Base-by-base conservation (phyloP, 2,113 vertebrate genomes). In the Numida meleagris region DNA sequence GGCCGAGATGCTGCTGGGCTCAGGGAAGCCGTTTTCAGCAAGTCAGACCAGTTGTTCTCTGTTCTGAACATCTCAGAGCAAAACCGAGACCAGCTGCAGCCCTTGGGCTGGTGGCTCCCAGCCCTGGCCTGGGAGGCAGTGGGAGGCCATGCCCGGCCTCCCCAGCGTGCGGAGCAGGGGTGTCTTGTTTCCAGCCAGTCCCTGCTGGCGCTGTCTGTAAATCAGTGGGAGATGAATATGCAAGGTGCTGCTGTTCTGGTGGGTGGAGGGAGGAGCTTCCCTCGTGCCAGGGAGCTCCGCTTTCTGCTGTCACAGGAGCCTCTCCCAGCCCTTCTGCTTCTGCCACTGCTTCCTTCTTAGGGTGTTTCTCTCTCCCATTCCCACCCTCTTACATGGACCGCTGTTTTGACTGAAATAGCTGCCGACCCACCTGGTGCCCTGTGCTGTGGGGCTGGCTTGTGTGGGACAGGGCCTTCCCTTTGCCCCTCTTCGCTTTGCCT, bases 261-360 rank as follows among this genome's bases (percentile, higher is more conserved):
- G 84, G 75, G 59, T 0, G 2, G 90, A 90, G 66, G 89, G 91
- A 89, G 89, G 93, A 88, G 27, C 82, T 66, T 57, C 72, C 4
- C 42, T 93, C 78, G 84, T 89, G 87, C 84, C 89, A 85, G 87
- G 36, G 68, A 89, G 55, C 71, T 79, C 55, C 1, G 14, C 75
- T 89, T n/a, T 82, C 82, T 24, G 92, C 89, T 86, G 59, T 89
- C 91, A 79, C 1, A 0, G 51, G 91, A 87, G 86, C 21, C 74
- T 70, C 74, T 86, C 87, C 50, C 4, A 3, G 48, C 59, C 75
- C 29, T 76, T 72, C 51, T 42, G 45, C 71, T 90, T 68, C 89
- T 89, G 43, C 63, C 48, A 31, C 92, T 87, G 86, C 82, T 96
- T 95, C 94, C 89, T 91, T 96, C 90, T 95, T 86, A 74, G 90